phyloP scores from a whole-genome alignment of 2,113 vertebrate genomes.

The Corythornis madagascariensis region DNA sequence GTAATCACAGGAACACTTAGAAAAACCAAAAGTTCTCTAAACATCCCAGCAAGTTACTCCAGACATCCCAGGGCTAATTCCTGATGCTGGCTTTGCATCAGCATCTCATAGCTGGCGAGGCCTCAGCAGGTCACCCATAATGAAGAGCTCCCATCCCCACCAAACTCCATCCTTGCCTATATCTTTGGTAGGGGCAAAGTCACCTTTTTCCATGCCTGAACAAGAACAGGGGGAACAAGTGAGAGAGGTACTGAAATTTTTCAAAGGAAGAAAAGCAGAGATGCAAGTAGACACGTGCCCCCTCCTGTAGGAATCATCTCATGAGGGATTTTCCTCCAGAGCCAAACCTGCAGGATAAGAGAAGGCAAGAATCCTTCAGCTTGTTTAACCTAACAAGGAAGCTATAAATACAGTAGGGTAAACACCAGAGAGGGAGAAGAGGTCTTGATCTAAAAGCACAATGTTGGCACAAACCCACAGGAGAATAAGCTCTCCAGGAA shows the following conservation, averaged over 20 bases:
- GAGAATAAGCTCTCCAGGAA: constrained; percentile 64
- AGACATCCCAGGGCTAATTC: constrained; percentile 49
- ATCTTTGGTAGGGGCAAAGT: background rate
- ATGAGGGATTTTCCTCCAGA: background rate
- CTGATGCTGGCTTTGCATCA: constrained; percentile 1
- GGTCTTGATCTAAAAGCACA: constrained; percentile 64
- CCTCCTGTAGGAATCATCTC: background rate
- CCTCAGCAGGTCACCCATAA: fast-evolving
- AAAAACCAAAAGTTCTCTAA: constrained; percentile 54
- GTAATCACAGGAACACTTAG: constrained; percentile 40
- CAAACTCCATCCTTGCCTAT: background rate
- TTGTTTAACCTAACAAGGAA: constrained; percentile 6
- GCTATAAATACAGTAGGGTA: constrained; percentile 58
- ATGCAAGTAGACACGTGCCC: background rate
- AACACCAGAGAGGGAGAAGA: constrained; percentile 23
- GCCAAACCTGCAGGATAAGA: background rate
- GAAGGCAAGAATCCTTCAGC: constrained; percentile 21
- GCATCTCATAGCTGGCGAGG: background rate
- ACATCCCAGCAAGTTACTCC: constrained; percentile 12
- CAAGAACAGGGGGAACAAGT: background rate
- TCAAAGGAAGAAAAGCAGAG: background rate
- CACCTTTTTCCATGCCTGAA: background rate
- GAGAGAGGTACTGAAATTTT: background rate
- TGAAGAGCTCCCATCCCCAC: background rate
- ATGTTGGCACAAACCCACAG: constrained; percentile 46